Conservation (phyloP, 2,888 invertebrate genomes). For the Drosophila stalkeri region DNA sequence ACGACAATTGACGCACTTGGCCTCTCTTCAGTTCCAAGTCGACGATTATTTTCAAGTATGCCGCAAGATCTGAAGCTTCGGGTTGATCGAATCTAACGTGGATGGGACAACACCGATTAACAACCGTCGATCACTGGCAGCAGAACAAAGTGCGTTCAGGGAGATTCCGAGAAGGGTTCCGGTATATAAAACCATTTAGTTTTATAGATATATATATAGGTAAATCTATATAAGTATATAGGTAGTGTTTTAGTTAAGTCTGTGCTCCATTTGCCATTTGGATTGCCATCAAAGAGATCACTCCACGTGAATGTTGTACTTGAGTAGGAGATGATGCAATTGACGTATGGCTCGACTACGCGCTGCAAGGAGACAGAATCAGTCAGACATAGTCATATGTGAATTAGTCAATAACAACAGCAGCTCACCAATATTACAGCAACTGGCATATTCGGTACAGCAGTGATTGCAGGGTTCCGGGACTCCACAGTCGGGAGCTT, state of each 20-base stretch:
- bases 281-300: slow-evolving; percentile 14
- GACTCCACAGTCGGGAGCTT: not conserved
- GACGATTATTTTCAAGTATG: slow-evolving; percentile 53
- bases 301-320: slow-evolving; percentile 78
- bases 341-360: slow-evolving; percentile 82
- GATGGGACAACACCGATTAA: slow-evolving; percentile 50
- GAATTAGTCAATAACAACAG: not conserved
- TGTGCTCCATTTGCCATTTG: slow-evolving; percentile 3
- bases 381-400: too few species aligned
- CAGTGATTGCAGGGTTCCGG: slow-evolving; percentile 30
- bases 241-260: slow-evolving; percentile 13
- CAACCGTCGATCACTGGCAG: slow-evolving; percentile 30
- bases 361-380: slow-evolving; percentile 57
- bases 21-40: slow-evolving; percentile 32
- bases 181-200: not conserved
- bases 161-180: not conserved
- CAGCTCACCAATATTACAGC: slow-evolving; percentile 59
- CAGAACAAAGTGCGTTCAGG: not conserved
- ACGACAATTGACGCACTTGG: not conserved
- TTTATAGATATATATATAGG: not conserved
- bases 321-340: slow-evolving; percentile 80
- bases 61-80: slow-evolving; percentile 1
- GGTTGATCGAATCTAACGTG: slow-evolving; percentile 66
- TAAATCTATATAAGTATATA: not conserved
- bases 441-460: slow-evolving; percentile 50